Evolutionary conservation across 2,797 vertebrate genomes (phyloP).

Genomic region (Okamejei kenojei): DNA sequence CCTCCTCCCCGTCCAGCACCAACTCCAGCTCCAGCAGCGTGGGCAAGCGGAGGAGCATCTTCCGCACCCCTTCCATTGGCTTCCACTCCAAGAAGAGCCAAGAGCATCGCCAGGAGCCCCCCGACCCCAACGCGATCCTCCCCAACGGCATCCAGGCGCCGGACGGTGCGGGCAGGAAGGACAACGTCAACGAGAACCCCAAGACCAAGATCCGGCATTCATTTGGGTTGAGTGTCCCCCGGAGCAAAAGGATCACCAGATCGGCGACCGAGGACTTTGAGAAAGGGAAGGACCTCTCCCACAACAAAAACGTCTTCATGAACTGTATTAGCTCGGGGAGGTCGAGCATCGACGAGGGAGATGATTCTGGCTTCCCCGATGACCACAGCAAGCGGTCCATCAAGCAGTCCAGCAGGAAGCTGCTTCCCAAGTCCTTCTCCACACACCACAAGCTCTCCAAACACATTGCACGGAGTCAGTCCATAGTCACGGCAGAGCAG

Average conservation of each 20-base stretch:
- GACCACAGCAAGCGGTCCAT: constrained; percentile 63
- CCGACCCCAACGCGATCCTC: constrained; percentile 56
- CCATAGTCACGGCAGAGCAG: constrained; percentile 54
- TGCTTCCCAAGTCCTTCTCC: constrained; percentile 89
- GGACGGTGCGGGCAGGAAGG: not conserved
- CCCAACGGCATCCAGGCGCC: constrained; percentile 51
- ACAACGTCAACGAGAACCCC: constrained; percentile 58
- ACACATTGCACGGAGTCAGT: constrained; percentile 52
- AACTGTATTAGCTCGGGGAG: constrained; percentile 88
- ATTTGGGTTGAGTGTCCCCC: constrained; percentile 76
- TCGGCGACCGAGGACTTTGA: constrained; percentile 90
- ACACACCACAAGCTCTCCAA: constrained; percentile 84
- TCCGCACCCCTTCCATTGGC: constrained; percentile 84
- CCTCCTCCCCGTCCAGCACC: constrained; percentile 92
- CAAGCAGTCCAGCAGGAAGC: constrained; percentile 73
- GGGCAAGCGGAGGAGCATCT: constrained; percentile 85
- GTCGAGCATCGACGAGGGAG: constrained; percentile 67
- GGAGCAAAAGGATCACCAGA: constrained; percentile 82
- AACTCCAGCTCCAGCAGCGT: constrained; percentile 95
- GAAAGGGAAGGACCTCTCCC: constrained; percentile 62
- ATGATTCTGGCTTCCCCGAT: constrained; percentile 89
- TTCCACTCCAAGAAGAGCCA: constrained; percentile 77
- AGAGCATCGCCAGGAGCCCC: constrained; percentile 62
- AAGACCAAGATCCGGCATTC: constrained; percentile 75
- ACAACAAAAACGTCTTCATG: constrained; percentile 87